Evolutionary conservation across 2,888 invertebrate genomes (phyloP).

Genomic region (Limnephilus marmoratus): DNA sequence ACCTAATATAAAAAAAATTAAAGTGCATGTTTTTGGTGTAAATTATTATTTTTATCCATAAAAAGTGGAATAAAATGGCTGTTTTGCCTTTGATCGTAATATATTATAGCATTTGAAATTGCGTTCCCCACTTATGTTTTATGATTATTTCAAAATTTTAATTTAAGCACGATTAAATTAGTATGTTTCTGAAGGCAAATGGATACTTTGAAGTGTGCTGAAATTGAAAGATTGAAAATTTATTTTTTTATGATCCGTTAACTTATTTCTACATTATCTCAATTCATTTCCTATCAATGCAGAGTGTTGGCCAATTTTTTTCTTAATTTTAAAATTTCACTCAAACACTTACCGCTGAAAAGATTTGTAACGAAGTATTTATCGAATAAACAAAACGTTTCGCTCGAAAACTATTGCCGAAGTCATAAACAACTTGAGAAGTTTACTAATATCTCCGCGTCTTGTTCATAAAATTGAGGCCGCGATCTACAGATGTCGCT

Average conservation of each 20-base stretch:
- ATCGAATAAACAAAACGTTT: neutral
- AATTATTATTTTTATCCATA: too few relatives aligned
- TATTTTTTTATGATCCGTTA: neutral
- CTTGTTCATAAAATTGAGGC: constrained; percentile 26
- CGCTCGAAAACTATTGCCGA: neutral
- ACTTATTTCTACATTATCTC: neutral
- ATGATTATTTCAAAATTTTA: too few relatives aligned
- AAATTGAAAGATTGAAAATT: too few relatives aligned
- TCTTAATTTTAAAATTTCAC: neutral
- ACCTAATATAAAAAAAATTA: too few relatives aligned
- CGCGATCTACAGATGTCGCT: constrained; percentile 38
- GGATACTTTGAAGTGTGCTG: neutral
- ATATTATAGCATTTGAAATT: too few relatives aligned
- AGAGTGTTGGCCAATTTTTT: neutral
- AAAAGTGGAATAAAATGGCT: too few relatives aligned
- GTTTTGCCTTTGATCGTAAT: too few relatives aligned
- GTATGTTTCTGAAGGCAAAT: neutral
- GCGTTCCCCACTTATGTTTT: too few relatives aligned
- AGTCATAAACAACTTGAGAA: constrained; percentile 1
- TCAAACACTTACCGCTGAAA: neutral
- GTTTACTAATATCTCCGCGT: neutral
- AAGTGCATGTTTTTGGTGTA: too few relatives aligned
- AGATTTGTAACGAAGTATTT: neutral
- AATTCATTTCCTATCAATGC: neutral
- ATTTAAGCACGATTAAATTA: neutral